Percentiles rank a stretch among this genome's conserved stretches.
These are phyloP conservation scores for Ageneiosus marmoratus DNA, from an alignment of 2,113 vertebrate genomes.

Conservation along the genomic window DNA sequence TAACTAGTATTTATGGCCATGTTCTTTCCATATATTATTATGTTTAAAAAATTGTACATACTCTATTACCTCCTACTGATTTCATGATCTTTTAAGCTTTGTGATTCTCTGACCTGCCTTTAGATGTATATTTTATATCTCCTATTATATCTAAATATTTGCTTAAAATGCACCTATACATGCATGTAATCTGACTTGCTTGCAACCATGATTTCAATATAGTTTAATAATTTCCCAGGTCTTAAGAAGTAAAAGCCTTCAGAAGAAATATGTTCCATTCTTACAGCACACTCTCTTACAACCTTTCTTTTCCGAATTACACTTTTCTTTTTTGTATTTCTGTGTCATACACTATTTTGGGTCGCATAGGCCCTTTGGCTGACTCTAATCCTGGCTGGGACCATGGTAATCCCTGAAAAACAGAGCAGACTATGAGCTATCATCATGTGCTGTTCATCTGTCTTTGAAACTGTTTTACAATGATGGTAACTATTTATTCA, in stretches of 20 bases:
- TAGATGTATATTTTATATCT: background rate
- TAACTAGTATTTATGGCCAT: background rate
- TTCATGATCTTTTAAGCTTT: background rate
- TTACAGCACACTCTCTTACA: background rate
- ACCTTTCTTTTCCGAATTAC: background rate
- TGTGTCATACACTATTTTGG: background rate
- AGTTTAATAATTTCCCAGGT: background rate
- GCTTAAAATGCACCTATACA: background rate
- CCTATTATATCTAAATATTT: background rate
- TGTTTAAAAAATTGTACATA: background rate
- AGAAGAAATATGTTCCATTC: background rate
- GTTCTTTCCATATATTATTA: background rate
- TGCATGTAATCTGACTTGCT: background rate
- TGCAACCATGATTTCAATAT: background rate
- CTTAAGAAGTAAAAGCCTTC: background rate
- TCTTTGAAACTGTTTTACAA: too few relatives aligned
- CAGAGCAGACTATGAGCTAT: constrained; percentile 53
- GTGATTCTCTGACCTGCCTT: background rate
- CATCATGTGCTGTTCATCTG: constrained; percentile 51
- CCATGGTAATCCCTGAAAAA: constrained; percentile 54
- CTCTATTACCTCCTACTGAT: background rate
- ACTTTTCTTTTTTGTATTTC: background rate
- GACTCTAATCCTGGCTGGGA: constrained; percentile 47
- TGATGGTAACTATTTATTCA: too few relatives aligned
- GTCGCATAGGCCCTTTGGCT: background rate